These are phyloP conservation scores for Epirrhoe alternata DNA, from an alignment of 2,888 invertebrate genomes.

Conservation along the genomic window DNA sequence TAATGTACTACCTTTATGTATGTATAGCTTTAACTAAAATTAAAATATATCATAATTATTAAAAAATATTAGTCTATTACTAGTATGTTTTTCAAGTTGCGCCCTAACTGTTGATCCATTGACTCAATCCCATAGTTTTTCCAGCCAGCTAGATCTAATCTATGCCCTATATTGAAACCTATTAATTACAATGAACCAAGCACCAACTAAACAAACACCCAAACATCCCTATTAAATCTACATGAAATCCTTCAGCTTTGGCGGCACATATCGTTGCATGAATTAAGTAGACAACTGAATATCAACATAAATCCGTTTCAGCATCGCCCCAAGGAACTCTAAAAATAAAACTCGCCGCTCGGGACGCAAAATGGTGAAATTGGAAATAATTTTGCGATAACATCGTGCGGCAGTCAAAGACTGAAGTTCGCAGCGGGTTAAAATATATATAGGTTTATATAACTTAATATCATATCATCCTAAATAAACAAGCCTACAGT, in stretches of 20 bases:
- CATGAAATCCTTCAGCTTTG: constrained; percentile 29
- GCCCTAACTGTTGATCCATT: too few species aligned
- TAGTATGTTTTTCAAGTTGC: too few species aligned
- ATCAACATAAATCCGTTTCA: constrained; percentile 30
- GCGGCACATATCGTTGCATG: constrained; percentile 29
- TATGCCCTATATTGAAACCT: too few species aligned
- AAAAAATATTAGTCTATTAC: too few species aligned
- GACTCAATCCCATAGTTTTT: too few species aligned
- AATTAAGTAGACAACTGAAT: constrained; percentile 35
- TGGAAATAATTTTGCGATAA: constrained; percentile 84
- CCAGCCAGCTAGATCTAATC: too few species aligned
- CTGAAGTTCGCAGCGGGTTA: constrained; percentile 6
- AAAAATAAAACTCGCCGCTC: constrained; percentile 60
- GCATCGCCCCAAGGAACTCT: constrained; percentile 29
- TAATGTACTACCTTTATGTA: too few species aligned
- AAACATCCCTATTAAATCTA: constrained; percentile 8
- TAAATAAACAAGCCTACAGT: too few species aligned
- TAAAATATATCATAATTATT: too few species aligned
- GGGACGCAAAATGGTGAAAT: constrained; percentile 83
- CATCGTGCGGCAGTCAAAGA: constrained; percentile 65
- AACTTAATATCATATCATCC: background rate
- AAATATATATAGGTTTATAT: background rate
- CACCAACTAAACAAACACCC: too few species aligned
- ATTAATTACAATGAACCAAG: too few species aligned
- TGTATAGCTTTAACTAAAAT: too few species aligned